Evolutionary conservation across 2,113 vertebrate genomes (phyloP), one percentile per base, ranked within the genome.

Genomic region (Acrocephalus kingi): DNA sequence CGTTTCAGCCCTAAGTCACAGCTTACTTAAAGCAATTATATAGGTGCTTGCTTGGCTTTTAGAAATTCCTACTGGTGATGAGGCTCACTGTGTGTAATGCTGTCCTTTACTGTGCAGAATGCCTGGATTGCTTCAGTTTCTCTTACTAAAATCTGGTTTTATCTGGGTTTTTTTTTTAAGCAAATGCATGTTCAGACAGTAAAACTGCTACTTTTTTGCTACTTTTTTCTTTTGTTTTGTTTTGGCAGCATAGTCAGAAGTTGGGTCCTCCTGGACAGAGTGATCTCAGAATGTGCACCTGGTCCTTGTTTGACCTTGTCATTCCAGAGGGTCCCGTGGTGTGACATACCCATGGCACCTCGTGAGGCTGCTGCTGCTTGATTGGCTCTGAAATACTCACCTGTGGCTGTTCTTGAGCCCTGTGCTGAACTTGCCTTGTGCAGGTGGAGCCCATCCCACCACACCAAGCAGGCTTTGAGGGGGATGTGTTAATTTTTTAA

Each of bases 11-110:
- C 30, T 49, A 77, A 93, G 81, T 75, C 94, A 71, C 78, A 49
- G 83, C 80, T 90, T 91, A 90, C 93, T 90, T 90, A 63, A 88
- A 95, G 87, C 85, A 91, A 94, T 92, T 90, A 93, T 10, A 30
- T 2, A 9, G 66, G 88, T 90, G 77, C 79, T 86, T 4, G 6
- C 48, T 69, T 61, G 74, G 75, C 91, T 83, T 81, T 75, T 71
- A 84, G 35, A 66, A 59, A 76, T 92, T 41, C 35, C 46, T 78
- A 2, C 83, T 79, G 41, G 10, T 64, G 66, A 28, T 79, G 54
- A 74, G 24, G 66, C 52, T 96, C 5, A 1, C 41, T 55, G 39
- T 58, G 51, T 45, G 48, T 71, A 3, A 39, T 66, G 62, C 83
- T 69, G 49, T 49, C 9, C 5, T 67, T 13, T 46, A 55, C 54